Evolutionary conservation across 2,113 vertebrate species (phyloP), one percentile per base, ranked within the genome.

Genomic region (Dendrocopos noguchii): DNA sequence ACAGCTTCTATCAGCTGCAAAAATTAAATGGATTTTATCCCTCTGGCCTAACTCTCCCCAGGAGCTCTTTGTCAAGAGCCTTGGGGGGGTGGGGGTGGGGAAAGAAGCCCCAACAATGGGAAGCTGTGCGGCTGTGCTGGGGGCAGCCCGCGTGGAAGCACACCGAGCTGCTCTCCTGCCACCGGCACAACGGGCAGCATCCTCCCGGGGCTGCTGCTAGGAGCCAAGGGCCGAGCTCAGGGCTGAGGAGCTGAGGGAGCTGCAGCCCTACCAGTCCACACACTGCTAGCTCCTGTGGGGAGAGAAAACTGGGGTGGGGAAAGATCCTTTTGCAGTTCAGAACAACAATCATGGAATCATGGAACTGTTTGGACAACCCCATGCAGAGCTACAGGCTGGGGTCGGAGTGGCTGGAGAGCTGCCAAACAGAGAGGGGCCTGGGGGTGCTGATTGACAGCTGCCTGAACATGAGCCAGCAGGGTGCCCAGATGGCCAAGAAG

Each of bases 1-100:
- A 57, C 60, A 82, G 71, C 92, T 76, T 29, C 92, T 87, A 89
- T 80, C 87, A 71, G 88, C 84, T 77, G 63, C 22, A 84, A 59
- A 84, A 63, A 55, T 14, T 9, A 15, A 44, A 87, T 78, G 36
- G 5, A 10, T 80, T 82, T 46, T 20, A 22, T 56, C 76, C 87
- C 80, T 72, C 27, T 88, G 65, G 72, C 90, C 76, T 42, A 19
- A 71, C 76, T 68, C 25, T 86, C 94, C 85, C 50, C 0, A 3
- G 84, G 73, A 90, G 85, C 2, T 78, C 76, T 87, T 29, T 80
- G 78, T 70, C 19, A 15, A 15, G 74, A 50, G 80, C 50, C 67
- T 36, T 27, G 31, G 92, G 70, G 36, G 31, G 92, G 66, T 36
- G 46, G 88, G 17, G 7, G 39, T 39, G 17, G 22, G 24, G 21